These are phyloP conservation scores for Exaiptasia diaphana DNA, from an alignment of 64 coral and sea anemone genomes.

Conservation along the genomic window DNA sequence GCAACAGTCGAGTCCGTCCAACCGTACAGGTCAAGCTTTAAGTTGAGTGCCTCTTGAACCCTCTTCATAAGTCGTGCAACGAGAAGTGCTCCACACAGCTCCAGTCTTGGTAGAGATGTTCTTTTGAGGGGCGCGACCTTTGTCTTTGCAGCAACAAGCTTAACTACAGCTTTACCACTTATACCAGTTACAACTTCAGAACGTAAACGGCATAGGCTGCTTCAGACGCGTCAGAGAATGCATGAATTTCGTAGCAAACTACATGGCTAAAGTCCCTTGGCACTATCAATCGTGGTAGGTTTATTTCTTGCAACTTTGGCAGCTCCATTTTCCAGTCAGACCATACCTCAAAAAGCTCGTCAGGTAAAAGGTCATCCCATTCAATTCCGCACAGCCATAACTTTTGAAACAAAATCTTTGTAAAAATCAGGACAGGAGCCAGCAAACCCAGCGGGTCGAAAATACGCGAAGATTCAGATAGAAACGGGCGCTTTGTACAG, in stretches of 20 bases:
- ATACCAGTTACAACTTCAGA: not conserved
- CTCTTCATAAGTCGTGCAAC: not conserved
- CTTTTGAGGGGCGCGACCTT: not conserved
- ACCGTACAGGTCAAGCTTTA: not conserved
- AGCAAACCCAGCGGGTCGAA: constrained; percentile 23
- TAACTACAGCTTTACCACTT: not conserved
- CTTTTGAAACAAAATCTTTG: constrained; percentile 32
- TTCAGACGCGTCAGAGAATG: constrained; percentile 35
- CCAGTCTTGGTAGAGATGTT: not conserved
- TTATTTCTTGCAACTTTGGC: not conserved
- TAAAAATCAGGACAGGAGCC: not conserved
- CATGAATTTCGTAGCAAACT: constrained; percentile 5
- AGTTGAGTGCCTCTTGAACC: not conserved
- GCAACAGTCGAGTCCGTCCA: constrained; percentile 20
- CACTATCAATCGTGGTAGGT: not conserved
- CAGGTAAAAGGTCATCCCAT: constrained; percentile 29
- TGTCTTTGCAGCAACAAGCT: not conserved
- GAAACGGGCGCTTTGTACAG: not conserved
- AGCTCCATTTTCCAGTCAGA: not conserved
- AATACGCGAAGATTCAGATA: not conserved
- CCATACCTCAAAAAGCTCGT: constrained; percentile 3
- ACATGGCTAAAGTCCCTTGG: not conserved
- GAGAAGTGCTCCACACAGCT: not conserved
- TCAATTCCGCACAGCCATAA: not conserved
- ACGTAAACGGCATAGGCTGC: not conserved